Base-by-base conservation (phyloP, 1,140 invertebrate species). In the Triops cancriformis region DNA sequence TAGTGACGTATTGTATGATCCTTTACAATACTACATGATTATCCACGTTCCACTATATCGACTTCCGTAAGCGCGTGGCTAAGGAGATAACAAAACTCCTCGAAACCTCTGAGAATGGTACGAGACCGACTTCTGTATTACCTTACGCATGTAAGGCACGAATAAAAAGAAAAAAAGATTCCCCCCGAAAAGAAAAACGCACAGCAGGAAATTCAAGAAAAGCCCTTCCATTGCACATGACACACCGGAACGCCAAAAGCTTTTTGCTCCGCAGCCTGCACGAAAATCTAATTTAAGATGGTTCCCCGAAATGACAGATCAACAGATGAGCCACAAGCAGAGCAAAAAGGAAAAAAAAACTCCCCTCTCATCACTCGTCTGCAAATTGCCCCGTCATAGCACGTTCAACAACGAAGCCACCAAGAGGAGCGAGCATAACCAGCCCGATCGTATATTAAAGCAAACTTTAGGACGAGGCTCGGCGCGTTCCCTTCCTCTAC, bases 221-320 rank as follows among this genome's bases (percentile, higher is more conserved):
- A 64, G 31, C 51, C n/a, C 51, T 64, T 64, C 0, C 23, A 64
- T 64, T 64, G 51, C n/a, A 64, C 14, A 64, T 64, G 51, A 64
- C n/a, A 18, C 12, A 64, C 14, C 10, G n/a, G n/a, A 64, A 64
- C 51, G 14, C n/a, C 18, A 64, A 64, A 64, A 64, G 18, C 51
- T 64, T 64, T 64, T 14, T 64, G 51, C 51, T 64, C 51, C 51
- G 51, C n/a, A 23, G 51, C 51, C 51, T 23, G 51, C 23, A 64
- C n/a, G 51, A 23, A 64, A 64, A 64, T 64, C 51, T 64, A 64
- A 64, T 64, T 64, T 64, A 64, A 64, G 51, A n/a, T 64, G 51
- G 51, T 64, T 64, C 51, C 51, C n/a, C 51, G 14, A 64, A 64
- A 64, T 64, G 51, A 64, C 51, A 64, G 51, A 64, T 64, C 51